Percentiles rank a stretch among this genome's conserved stretches.
Evolutionary conservation across 2,797 vertebrate genomes (phyloP).

Genomic region (Choloepus didactylus): DNA sequence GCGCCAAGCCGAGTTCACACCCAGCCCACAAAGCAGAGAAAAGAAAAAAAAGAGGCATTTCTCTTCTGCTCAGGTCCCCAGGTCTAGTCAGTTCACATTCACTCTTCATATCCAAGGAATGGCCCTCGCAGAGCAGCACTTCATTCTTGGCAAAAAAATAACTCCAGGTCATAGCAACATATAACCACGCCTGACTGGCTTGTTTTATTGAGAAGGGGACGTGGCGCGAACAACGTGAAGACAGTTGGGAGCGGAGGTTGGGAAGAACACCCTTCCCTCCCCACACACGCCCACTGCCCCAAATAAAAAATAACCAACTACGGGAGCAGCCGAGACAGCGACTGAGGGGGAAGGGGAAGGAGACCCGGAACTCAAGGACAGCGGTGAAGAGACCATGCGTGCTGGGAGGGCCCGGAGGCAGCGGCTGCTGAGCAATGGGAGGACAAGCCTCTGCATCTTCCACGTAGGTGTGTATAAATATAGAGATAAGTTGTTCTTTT

Average conservation of each 20-base stretch:
- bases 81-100: neutral
- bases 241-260: slow-evolving; percentile 70
- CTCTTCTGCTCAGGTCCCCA: neutral
- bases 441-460: slow-evolving; percentile 70
- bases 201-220: slow-evolving; percentile 81
- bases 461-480: slow-evolving; percentile 74
- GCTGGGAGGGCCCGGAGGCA: slow-evolving; percentile 74
- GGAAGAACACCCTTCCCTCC: slow-evolving; percentile 71
- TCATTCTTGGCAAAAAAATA: neutral
- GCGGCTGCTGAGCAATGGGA: slow-evolving; percentile 35
- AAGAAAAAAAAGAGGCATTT: too few species aligned
- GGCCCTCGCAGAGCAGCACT: rapidly evolving
- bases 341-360: neutral
- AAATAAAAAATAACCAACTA: slow-evolving; percentile 88
- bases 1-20: neutral
- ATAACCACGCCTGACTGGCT: slow-evolving; percentile 78
- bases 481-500: neutral
- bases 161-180: neutral
- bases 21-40: rapidly evolving
- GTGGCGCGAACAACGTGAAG: slow-evolving; percentile 73
- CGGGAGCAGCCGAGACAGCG: slow-evolving; percentile 76
- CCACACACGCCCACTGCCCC: slow-evolving; percentile 71
- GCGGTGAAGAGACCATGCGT: slow-evolving; percentile 80
- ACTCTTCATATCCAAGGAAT: neutral
- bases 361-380: slow-evolving; percentile 42